These are phyloP conservation scores for Leistus spinibarbis DNA, from an alignment of 2,888 invertebrate genomes.

Conservation along the genomic window DNA sequence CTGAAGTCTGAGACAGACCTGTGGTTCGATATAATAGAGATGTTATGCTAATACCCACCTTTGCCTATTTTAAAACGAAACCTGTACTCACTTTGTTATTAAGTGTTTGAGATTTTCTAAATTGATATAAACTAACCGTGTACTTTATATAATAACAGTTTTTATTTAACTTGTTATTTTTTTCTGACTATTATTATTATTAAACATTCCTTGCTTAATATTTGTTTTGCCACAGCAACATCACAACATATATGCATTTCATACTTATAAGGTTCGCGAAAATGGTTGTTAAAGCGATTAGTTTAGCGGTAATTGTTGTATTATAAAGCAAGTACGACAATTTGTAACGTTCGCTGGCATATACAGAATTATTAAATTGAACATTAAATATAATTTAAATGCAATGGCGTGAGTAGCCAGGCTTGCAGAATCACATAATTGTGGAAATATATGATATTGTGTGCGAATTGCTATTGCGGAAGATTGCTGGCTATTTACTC, in stretches of 20 bases:
- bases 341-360: background rate
- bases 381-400: background rate
- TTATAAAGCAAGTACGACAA: background rate
- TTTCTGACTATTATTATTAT: slow-evolving; percentile 10
- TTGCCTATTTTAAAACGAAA: slow-evolving; percentile 33
- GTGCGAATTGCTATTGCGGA: background rate
- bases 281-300: background rate
- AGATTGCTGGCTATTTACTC: background rate
- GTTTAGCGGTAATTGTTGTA: background rate
- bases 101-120: slow-evolving; percentile 53
- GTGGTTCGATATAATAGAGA: slow-evolving; percentile 46
- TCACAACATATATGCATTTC: background rate
- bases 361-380: background rate
- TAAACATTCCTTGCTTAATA: background rate
- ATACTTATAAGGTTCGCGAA: background rate
- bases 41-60: slow-evolving; percentile 48
- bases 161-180: slow-evolving; percentile 43
- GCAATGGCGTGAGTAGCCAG: background rate
- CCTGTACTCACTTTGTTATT: slow-evolving; percentile 48
- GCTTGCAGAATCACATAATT: background rate
- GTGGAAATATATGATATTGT: background rate
- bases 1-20: slow-evolving; percentile 44
- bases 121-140: slow-evolving; percentile 53
- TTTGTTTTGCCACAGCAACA: background rate
- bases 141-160: slow-evolving; percentile 51